Base-by-base conservation (phyloP, 2,888 invertebrate genomes). In the Clivina fossor region DNA sequence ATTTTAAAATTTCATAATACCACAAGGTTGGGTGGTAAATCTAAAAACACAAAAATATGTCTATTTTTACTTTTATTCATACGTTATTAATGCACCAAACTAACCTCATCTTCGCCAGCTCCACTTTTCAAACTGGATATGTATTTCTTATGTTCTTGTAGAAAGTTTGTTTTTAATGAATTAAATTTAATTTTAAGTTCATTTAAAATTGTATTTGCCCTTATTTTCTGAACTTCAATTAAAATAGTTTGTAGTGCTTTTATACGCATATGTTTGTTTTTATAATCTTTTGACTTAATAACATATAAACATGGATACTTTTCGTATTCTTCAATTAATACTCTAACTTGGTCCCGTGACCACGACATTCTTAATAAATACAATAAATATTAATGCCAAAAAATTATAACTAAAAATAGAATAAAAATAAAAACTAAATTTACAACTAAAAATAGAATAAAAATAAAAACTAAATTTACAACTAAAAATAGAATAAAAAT, bases 311-410 rank as follows among this genome's bases (percentile, higher is more conserved):
- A 49, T 18, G 49, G 49, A 4, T 24, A 37, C 16, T 35, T 49
- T 37, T 22, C 13, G 16, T 49, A 49, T 16, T 49, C 49, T 13
- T 49, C 49, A 22, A 49, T 49, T 35, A 49, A 37, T 4, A 35
- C 13, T 37, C 9, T 9, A 22, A 48, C 48, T n/a, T 48, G 35
- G 8, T 48, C 18, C 37, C 37, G 37, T 9, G 26, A 37, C 48
- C 48, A 48, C 22, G 48, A 48, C 48, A 48, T 48, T 20, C 37
- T 24, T n/a, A n/a, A n/a, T n/a, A n/a, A n/a, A n/a, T n/a, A n/a
- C n/a, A n/a, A n/a, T n/a, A n/a, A n/a, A n/a, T n/a, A n/a, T n/a
- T n/a, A n/a, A n/a, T n/a, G n/a, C n/a, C n/a, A n/a, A n/a, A n/a
- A n/a, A n/a, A n/a, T n/a, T n/a, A n/a, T n/a, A n/a, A n/a, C n/a